Evolutionary conservation across 2,797 vertebrate genomes (phyloP).

Genomic region (Amniataba percoides): DNA sequence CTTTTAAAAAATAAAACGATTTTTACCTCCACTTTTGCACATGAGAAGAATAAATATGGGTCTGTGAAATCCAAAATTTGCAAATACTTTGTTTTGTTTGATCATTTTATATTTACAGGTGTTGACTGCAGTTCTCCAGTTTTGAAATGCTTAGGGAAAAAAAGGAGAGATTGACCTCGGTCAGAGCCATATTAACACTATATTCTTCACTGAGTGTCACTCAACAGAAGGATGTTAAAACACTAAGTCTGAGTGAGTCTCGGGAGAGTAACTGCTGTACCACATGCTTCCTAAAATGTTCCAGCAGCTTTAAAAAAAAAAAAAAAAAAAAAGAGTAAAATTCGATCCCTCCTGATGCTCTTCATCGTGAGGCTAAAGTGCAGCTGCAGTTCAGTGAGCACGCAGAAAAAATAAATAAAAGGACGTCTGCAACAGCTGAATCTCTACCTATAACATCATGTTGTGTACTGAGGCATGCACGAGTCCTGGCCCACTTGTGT

Average conservation of each 20-base stretch:
- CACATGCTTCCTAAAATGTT: neutral
- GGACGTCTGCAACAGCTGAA: slow-evolving; percentile 18
- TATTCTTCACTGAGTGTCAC: neutral
- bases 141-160: neutral
- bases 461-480: slow-evolving; percentile 6
- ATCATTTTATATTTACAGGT: neutral
- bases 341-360: slow-evolving; percentile 1
- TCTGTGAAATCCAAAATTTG: neutral
- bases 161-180: neutral
- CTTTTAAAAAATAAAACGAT: neutral
- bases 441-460: slow-evolving; percentile 19
- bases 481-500: slow-evolving; percentile 5
- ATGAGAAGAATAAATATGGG: neutral
- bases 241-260: slow-evolving; percentile 1
- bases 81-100: neutral
- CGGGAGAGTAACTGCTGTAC: neutral
- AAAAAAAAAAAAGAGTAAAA: slow-evolving; percentile 1
- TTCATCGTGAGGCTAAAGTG: slow-evolving; percentile 23
- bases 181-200: neutral
- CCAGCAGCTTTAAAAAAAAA: slow-evolving; percentile 1
- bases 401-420: slow-evolving; percentile 1
- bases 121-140: neutral
- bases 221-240: neutral
- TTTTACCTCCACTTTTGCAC: neutral
- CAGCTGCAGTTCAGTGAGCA: slow-evolving; percentile 24